phyloP scores from a whole-genome alignment of 2,797 vertebrate species.

The Bucorvus abyssinicus region DNA sequence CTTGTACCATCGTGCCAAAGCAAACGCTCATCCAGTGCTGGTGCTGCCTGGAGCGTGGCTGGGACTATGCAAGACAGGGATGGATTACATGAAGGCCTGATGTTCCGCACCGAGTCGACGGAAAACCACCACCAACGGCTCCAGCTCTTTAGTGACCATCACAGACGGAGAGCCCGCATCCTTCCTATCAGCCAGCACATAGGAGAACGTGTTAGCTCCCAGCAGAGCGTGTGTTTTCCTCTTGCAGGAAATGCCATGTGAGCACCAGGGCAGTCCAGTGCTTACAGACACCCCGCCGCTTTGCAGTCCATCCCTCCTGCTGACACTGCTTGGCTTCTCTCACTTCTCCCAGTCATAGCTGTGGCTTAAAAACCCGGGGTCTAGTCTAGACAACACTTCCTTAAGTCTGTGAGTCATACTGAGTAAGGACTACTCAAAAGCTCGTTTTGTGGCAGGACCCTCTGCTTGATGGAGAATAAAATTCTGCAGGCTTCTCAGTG shows the following conservation, averaged over 20 bases:
- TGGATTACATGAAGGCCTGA: not conserved
- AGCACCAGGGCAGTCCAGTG: not conserved
- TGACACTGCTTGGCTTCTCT: not conserved
- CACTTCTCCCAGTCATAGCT: not conserved
- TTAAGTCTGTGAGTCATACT: not conserved
- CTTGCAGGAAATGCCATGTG: not conserved
- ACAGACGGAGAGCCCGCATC: not conserved
- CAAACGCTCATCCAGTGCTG: not conserved
- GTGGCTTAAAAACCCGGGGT: not conserved
- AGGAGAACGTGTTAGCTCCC: not conserved
- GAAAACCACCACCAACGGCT: fast-evolving
- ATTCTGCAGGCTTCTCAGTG: not conserved
- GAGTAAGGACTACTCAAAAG: not conserved
- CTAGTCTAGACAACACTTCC: slow-evolving; percentile 22
- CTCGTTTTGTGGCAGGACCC: not conserved
- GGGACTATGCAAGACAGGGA: not conserved
- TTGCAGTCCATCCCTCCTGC: not conserved
- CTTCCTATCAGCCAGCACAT: not conserved
- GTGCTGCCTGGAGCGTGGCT: not conserved
- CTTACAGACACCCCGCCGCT: not conserved
- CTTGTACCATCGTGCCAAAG: not conserved
- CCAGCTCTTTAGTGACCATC: not conserved
- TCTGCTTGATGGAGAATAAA: not conserved
- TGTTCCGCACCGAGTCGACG: fast-evolving
- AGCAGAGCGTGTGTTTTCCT: not conserved